Evolutionary conservation across 2,888 invertebrate genomes (phyloP).

Genomic region (Nemapogon koenigi): DNA sequence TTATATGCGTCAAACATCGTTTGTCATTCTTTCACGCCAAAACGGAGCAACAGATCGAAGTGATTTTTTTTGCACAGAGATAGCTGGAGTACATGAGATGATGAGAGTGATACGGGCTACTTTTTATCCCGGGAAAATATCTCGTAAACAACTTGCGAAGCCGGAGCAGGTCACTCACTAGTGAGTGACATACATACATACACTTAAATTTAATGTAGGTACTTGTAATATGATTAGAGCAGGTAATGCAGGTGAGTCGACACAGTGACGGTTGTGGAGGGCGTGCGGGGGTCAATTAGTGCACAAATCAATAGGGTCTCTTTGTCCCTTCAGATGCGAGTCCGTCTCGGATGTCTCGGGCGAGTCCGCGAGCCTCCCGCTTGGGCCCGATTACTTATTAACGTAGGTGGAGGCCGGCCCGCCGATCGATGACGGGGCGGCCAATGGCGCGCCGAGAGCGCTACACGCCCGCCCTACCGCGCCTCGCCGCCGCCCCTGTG

Average conservation of each 20-base stretch:
- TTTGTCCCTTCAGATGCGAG: slow-evolving; percentile 57
- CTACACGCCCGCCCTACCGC: slow-evolving; percentile 43
- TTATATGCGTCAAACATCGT: too few species aligned
- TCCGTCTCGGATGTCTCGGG: slow-evolving; percentile 53
- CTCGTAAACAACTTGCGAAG: too few species aligned
- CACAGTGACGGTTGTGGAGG: slow-evolving; percentile 36
- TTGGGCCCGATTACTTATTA: slow-evolving; percentile 65
- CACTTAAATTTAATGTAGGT: too few species aligned
- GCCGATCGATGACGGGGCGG: slow-evolving; percentile 59
- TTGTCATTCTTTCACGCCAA: too few species aligned
- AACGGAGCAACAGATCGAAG: too few species aligned
- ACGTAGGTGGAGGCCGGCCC: slow-evolving; percentile 62
- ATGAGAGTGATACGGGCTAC: too few species aligned
- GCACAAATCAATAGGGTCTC: slow-evolving; percentile 56
- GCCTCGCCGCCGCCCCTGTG: slow-evolving; percentile 38
- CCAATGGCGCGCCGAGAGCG: slow-evolving; percentile 60
- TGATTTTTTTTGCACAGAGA: too few species aligned
- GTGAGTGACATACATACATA: too few species aligned
- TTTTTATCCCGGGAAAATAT: too few species aligned
- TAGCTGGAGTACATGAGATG: too few species aligned
- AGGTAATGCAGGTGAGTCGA: slow-evolving; percentile 22
- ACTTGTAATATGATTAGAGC: too few species aligned
- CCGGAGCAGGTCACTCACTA: too few species aligned
- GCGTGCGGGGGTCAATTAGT: slow-evolving; percentile 49
- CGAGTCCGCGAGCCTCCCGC: slow-evolving; percentile 57